Base-by-base conservation (phyloP, 1,140 invertebrate species). In the Lysiphlebus fabarum region DNA sequence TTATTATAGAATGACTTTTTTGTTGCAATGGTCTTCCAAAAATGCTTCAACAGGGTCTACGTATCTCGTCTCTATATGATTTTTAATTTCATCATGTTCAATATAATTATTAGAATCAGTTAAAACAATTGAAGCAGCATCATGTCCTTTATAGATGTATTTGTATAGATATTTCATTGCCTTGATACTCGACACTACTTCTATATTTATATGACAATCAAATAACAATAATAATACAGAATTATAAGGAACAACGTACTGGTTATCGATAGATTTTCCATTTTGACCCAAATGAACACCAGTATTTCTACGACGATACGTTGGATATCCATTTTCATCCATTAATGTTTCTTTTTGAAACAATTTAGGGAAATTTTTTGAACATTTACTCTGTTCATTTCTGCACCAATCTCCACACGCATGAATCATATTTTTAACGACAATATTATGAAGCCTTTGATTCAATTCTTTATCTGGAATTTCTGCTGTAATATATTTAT, bases 401-500 rank as follows among this genome's bases (percentile, higher is more conserved):
- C 53, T 76, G 75, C 4, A 79, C 8, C 68, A 67, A 17, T 65
- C 53, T 14, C 60, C 58, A 55, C 65, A 65, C 9, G 61, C 65
- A 55, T 70, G 65, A 58, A 81, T 77, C 77, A 79, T 77, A 53
- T 69, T 69, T 41, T 37, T 66, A 12, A 43, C 74, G 14, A 74
- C 62, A 57, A 72, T 65, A 8, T 70, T 66, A 69, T 67, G 66
- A 10, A 79, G 55, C 42, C 44, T n/a, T 33, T 71, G 70, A 68
- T 83, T 71, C 50, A 42, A 64, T 56, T 47, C 36, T 43, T 47
- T 60, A 73, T 82, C 72, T 5, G 82, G 78, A 60, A 85, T 74
- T 70, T 84, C 81, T 34, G 79, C 81, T 59, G 59, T 79, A 62
- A 83, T 79, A 37, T 68, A 56, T 43, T 68, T 51, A 48, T 48